Base-by-base conservation (phyloP, 1,140 invertebrate species). In the Drosophila sp. region DNA sequence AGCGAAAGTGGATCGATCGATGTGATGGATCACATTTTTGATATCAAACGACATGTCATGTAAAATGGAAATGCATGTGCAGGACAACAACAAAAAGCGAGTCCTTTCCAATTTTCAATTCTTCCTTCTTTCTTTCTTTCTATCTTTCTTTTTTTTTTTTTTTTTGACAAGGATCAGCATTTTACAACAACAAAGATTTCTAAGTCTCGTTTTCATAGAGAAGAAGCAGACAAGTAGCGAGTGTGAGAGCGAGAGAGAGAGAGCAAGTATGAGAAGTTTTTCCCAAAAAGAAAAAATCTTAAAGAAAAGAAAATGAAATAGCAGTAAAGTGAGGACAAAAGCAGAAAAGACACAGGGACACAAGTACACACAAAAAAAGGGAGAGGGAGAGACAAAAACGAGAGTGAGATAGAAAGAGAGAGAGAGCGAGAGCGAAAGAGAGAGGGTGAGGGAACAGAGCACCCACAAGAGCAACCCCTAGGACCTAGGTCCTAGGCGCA, bases 61-160 rank as follows among this genome's bases (percentile, higher is more conserved):
- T 83, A 83, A 86, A 86, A 71, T 85, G 82, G 81, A 85, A 85
- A 79, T 85, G 81, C 82, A 85, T 86, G 17, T 17, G 17, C 17
- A 17, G 81, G 74, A 85, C 3, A 10, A 38, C 35, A 11, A 38
- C 35, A 38, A 25, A 76, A 79, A 79, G 76, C 73, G 70, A 87
- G 69, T 79, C 71, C 65, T 65, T 57, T 76, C 17, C 40, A 50
- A 27, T 27, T 8, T 40, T 7, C 17, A 7, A 23, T 40, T 69
- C 30, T 41, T 55, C 11, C 41, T n/a, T 27, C 8, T 58, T 25
- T 50, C 60, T 50, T 40, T 50, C 29, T 64, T 35, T 47, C 30
- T 30, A 40, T 25, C 25, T 60, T 23, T 17, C 41, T 33, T 17
- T 29, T 63, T 32, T 55, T 33, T 50, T 40, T 61, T 55, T 65